Percentiles rank a stretch among this genome's conserved stretches.
phyloP scores from a whole-genome alignment of 2,113 vertebrate species.

The Cyprinus carpio region DNA sequence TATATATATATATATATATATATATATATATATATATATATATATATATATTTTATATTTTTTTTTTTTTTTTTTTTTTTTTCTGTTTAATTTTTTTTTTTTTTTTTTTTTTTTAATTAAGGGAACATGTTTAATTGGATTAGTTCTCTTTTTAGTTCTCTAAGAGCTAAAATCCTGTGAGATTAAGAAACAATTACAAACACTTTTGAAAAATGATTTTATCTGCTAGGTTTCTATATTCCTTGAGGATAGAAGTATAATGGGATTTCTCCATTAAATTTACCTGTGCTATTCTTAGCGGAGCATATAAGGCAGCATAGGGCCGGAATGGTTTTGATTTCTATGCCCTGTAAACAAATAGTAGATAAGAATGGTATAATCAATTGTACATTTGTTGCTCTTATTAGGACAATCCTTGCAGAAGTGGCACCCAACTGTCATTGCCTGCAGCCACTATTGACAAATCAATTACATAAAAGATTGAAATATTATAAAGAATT shows the following conservation, averaged over 20 bases:
- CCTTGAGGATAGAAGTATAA: conserved; percentile 50
- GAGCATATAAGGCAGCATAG: background rate
- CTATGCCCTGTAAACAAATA: background rate
- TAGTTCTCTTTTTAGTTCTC: conserved; percentile 70
- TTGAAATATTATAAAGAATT: background rate
- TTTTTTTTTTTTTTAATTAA: conserved; percentile 69
- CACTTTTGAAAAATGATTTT: conserved; percentile 40
- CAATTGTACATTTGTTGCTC: background rate
- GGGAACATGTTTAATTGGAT: conserved; percentile 69
- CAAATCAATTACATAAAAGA: background rate
- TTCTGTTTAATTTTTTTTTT: no score
- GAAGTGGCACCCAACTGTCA: background rate
- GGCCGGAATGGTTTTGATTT: background rate
- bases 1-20: no score
- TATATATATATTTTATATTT: no score
- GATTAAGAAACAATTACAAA: conserved; percentile 72
- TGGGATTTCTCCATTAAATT: conserved; percentile 42
- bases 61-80: no score
- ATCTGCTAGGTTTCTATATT: conserved; percentile 41
- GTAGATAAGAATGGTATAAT: background rate
- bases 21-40: no score
- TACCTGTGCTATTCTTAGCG: conserved; percentile 7
- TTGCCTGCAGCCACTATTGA: background rate
- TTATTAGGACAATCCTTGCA: background rate
- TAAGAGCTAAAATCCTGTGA: conserved; percentile 63